A percentile compares a stretch with the other conserved stretches of the same genome.
phyloP scores from a whole-genome alignment of 2,888 invertebrate species.

The Sceliomorpha sp. region DNA sequence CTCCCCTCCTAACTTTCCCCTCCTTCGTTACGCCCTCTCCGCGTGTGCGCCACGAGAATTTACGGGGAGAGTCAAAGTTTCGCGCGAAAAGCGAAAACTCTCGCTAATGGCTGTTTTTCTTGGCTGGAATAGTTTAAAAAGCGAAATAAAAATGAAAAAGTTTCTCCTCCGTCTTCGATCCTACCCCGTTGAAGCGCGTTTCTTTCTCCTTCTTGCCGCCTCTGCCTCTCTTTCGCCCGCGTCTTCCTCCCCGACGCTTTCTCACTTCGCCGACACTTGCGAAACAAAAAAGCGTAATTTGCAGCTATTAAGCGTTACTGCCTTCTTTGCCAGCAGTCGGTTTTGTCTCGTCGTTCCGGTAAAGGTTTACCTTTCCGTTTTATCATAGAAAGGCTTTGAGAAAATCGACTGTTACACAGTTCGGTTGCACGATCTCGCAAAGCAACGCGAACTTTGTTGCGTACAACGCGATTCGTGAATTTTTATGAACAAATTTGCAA shows the following conservation, averaged over 20 bases:
- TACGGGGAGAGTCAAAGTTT: conserved; percentile 74
- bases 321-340: conserved; percentile 17
- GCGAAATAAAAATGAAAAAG: conserved; percentile 74
- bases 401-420: conserved; percentile 7
- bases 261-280: conserved; percentile 40
- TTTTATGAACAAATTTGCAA: too few species aligned
- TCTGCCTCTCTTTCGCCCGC: conserved; percentile 12
- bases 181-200: conserved; percentile 5
- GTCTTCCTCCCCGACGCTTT: conserved; percentile 8
- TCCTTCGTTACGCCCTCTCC: too few species aligned
- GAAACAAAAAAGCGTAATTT: conserved; percentile 72
- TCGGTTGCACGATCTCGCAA: not conserved
- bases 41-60: conserved; percentile 57
- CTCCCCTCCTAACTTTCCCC: too few species aligned
- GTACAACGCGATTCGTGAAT: too few species aligned
- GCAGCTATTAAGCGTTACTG: conserved; percentile 71
- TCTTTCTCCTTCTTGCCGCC: too few species aligned
- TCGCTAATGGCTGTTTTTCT: conserved; percentile 81
- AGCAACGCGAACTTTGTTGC: not conserved
- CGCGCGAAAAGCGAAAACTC: conserved; percentile 80
- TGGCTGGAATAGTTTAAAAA: conserved; percentile 78
- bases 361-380: conserved; percentile 9
- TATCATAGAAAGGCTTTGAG: conserved; percentile 1
- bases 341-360: conserved; percentile 1
- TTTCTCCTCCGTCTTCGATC: conserved; percentile 42